Base-by-base conservation (phyloP, 2,888 invertebrate species). In the Octodonta nipae region DNA sequence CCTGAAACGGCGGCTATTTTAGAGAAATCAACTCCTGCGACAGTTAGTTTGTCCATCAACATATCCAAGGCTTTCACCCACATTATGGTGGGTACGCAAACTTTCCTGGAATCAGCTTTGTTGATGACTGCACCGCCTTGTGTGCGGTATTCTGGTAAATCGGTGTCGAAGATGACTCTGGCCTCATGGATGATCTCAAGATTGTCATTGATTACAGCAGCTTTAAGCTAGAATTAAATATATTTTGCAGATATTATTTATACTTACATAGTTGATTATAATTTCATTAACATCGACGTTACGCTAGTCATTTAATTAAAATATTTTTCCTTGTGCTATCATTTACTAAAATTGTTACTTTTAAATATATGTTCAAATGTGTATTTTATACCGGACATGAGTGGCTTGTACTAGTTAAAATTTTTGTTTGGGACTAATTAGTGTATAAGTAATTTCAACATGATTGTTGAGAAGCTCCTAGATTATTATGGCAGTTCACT, bases 11-110 rank as follows among this genome's bases (percentile, higher is more conserved):
- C 84, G 1, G 68, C 71, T n/a, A 96, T 77, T 41, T 72, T 74
- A 12, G 76, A 73, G 51, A 93, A 84, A 58, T 88, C 84, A 1
- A 85, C 83, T 5, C 85, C 86, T 31, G 75, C 75, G 2, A 83
- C 73, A 16, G 83, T 73, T 16, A 95, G 67, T 38, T 80, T 74
- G 56, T 88, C 86, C 64, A 96, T 67, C 2, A 91, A 72, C 66
- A 92, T 76, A 55, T 96, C 95, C 26, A 95, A 57, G 0, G 93
- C 91, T 64, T 92, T 91, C 5, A 96, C 79, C 93, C 93, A 96
- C 78, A 96, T 83, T 14, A 85, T 65, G 0, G 88, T 79, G 1
- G 92, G 92, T 1, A 82, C 83, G 26, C 78, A 79, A 43, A 81
- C 81, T 4, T 67, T 58, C 39, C 64, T 58, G 1, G 63, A 58